Evolutionary conservation across 2,888 invertebrate species (phyloP).

Genomic region (Fragum whitleyi): DNA sequence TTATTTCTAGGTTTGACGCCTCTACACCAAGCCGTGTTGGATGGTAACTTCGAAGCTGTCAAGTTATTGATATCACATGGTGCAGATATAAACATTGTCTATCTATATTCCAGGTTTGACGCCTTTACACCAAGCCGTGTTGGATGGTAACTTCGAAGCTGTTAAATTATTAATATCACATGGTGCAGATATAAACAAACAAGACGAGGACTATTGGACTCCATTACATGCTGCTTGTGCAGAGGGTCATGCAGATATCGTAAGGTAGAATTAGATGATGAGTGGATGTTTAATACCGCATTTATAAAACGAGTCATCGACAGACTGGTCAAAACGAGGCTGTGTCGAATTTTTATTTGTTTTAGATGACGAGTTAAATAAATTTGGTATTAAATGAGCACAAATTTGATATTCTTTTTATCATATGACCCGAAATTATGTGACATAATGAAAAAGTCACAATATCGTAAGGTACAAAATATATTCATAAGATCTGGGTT

Average conservation of each 20-base stretch:
- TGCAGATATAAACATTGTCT: conserved; percentile 83
- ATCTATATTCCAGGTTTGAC: conserved; percentile 81
- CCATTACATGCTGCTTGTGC: conserved; percentile 84
- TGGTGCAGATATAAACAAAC: conserved; percentile 83
- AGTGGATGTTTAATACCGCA: neutral
- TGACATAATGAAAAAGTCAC: too few relatives aligned
- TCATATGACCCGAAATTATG: too few relatives aligned
- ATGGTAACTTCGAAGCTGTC: conserved; percentile 66
- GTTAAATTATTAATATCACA: conserved; percentile 80
- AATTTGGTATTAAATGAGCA: too few relatives aligned
- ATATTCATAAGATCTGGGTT: too few relatives aligned
- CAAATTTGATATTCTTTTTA: too few relatives aligned
- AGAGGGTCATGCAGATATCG: conserved; percentile 83
- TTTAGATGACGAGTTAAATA: too few relatives aligned
- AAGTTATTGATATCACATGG: conserved; percentile 71
- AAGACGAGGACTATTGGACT: conserved; percentile 84
- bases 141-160: conserved; percentile 82
- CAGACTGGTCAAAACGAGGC: too few relatives aligned
- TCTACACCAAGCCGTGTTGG: conserved; percentile 84
- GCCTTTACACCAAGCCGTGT: conserved; percentile 84
- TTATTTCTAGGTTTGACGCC: too few relatives aligned
- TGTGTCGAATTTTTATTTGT: too few relatives aligned
- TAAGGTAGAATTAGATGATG: conserved; percentile 78
- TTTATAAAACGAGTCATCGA: too few relatives aligned
- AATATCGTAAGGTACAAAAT: too few relatives aligned